Base-by-base conservation (phyloP, 2,113 vertebrate genomes). In the Coptodon bakossiorum region DNA sequence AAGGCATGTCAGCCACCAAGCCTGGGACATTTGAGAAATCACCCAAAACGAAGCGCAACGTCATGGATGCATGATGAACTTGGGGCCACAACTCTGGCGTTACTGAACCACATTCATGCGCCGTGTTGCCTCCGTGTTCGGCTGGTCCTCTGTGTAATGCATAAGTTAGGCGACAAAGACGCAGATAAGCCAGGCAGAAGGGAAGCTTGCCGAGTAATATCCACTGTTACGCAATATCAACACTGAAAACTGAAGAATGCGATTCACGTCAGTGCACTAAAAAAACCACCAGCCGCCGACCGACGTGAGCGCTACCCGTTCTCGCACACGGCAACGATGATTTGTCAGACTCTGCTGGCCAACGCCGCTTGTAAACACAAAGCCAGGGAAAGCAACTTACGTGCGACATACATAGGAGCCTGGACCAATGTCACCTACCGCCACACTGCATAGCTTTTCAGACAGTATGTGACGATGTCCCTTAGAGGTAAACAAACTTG, bases 161-260 rank as follows among this genome's bases (percentile, higher is more conserved):
- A 88, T 16, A 87, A 85, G 63, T 89, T 73, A 83, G 79, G 82
- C 86, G 63, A 68, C 24, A 76, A 66, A 84, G 45, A 81, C 83
- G 80, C 86, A 87, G 86, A 92, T 89, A 91, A 80, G 54, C 84
- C 84, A 54, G 66, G 86, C 81, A 86, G 82, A 78, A 81, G 83
- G 83, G 81, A 27, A 73, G 89, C 85, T 83, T 54, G 86, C 85
- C 71, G 89, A 84, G 86, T 81, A 85, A 80, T 81, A 34, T 83
- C 50, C 89, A 34, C 73, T 24, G 94, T 96, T 96, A 96, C 93
- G 95, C 96, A 96, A 96, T 92, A 93, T 92, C 95, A 93, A 95
- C 94, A 96, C 94, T 80, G 85, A 91, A 89, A 93, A 94, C 85
- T n/a, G 85, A 95, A 95, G 94, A 96, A 96, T 96, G 94, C 95